Base-by-base conservation (phyloP, 2,888 invertebrate species). In the Tolmerus cingulatus region DNA sequence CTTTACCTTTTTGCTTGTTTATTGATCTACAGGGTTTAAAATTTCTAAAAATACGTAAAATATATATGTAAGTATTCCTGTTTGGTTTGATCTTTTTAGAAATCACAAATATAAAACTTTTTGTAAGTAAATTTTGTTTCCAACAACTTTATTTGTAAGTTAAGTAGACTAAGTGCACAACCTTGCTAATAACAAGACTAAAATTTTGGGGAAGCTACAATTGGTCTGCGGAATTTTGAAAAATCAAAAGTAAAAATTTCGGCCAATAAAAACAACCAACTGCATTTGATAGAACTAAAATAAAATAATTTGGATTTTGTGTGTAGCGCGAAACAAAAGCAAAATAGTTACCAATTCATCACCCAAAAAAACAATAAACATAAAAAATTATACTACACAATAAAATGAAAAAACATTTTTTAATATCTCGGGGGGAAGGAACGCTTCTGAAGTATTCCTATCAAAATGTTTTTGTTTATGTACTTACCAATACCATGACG, bases 401-500 rank as follows among this genome's bases (percentile, higher is more conserved):
- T n/a, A 55, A 57, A 40, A 85, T 27, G 37, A 86, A 55, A 43
- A 78, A 43, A 74, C n/a, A 66, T 19, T 57, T 55, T 55, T 57
- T 57, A 23, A 23, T 66, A 46, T 66, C 19, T 66, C 23, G 9
- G 66, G 66, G 27, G 66, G 66, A 23, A 46, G 43, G 27, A 66
- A 66, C 66, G 23, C 19, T 66, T 87, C 16, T 57, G 55, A 14
- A 82, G 34, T 37, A n/a, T 82, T 66, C 57, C 37, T 57, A 43
- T 30, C 74, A 85, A 77, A 76, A 79, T n/a, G 66, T 87, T 46
- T 34, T 46, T 23, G 40, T 87, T 74, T 87, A 46, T 46, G 19
- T 88, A 92, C 92, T 92, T 92, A 93, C 93, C 93, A 90, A 93
- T 93, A 90, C 93, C 93, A 92, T 93, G 93, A 91, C 93, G 93